Evolutionary conservation across 1,140 invertebrate species (phyloP).

Genomic region (Philopotamus ludificatus): DNA sequence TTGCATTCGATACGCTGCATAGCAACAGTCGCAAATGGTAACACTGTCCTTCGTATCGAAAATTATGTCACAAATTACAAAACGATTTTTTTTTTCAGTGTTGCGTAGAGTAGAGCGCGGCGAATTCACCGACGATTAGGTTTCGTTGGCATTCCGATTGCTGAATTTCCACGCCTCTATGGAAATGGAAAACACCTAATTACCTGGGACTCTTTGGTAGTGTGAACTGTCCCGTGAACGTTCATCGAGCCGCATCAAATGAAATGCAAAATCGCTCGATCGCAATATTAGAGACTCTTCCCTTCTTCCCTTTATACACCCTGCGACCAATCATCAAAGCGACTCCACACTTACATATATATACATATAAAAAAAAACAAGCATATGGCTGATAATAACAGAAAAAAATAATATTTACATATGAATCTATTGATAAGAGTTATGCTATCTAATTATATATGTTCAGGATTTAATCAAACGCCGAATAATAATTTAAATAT

Average conservation of each 20-base stretch:
- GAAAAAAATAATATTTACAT: slow-evolving; percentile 6
- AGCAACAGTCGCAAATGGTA: too few species aligned
- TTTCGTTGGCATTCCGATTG: too few species aligned
- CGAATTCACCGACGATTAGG: too few species aligned
- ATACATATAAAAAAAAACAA: neutral
- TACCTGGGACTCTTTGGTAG: slow-evolving; percentile 25
- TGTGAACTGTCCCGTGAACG: slow-evolving; percentile 11
- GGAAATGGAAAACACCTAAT: slow-evolving; percentile 27
- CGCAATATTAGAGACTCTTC: slow-evolving; percentile 20
- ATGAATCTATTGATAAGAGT: slow-evolving; percentile 9
- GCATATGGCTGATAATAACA: too few species aligned
- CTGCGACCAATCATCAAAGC: too few species aligned
- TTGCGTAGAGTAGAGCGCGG: too few species aligned
- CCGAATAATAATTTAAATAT: too few species aligned
- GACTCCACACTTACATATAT: neutral
- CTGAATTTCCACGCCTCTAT: slow-evolving; percentile 11
- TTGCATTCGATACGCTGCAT: too few species aligned
- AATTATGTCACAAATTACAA: too few species aligned
- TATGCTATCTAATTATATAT: slow-evolving; percentile 8
- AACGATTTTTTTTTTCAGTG: too few species aligned
- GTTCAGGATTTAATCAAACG: neutral
- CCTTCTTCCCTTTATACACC: neutral
- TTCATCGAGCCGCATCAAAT: slow-evolving; percentile 21
- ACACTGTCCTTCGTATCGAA: too few species aligned
- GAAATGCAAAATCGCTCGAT: slow-evolving; percentile 23